Percentiles rank a stretch among this genome's conserved stretches.
These are phyloP conservation scores for Istiophorus platypterus DNA, from an alignment of 2,113 vertebrate species.

Conservation along the genomic window DNA sequence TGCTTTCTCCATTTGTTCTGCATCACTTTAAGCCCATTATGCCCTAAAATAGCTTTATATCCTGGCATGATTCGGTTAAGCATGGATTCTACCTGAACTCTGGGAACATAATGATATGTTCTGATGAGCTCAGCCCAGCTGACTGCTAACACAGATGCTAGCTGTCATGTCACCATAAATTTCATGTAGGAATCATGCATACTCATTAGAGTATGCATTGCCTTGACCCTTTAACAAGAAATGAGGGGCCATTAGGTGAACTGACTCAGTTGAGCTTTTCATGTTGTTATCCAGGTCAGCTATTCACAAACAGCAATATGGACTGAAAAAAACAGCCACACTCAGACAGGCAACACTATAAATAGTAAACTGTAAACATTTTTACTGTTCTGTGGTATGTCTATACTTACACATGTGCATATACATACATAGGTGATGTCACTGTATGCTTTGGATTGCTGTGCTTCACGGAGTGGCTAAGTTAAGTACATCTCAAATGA, in stretches of 20 bases:
- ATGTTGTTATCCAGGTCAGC: conserved; percentile 69
- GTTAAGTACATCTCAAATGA: not conserved
- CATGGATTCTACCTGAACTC: not conserved
- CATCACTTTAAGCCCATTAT: not conserved
- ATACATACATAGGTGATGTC: conserved; percentile 58
- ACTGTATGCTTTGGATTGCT: conserved; percentile 46
- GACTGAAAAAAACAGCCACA: conserved; percentile 38
- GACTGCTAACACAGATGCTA: conserved; percentile 64
- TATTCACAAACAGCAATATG: conserved; percentile 42
- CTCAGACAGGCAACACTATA: conserved; percentile 51
- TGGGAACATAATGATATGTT: conserved; percentile 14
- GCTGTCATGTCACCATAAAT: conserved; percentile 67
- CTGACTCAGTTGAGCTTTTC: conserved; percentile 44
- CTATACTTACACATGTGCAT: conserved; percentile 47
- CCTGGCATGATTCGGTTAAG: not conserved
- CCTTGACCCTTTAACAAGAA: conserved; percentile 72
- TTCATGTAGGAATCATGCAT: conserved; percentile 35
- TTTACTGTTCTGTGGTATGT: conserved; percentile 61
- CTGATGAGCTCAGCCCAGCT: conserved; percentile 26
- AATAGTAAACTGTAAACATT: conserved; percentile 70
- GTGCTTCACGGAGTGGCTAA: not conserved
- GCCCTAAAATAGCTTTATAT: not conserved
- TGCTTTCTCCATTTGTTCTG: not conserved
- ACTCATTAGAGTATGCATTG: conserved; percentile 42
- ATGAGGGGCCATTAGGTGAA: conserved; percentile 56